These are phyloP conservation scores for Homalodisca vitripennis DNA, from an alignment of 1,140 invertebrate genomes.

Conservation along the genomic window DNA sequence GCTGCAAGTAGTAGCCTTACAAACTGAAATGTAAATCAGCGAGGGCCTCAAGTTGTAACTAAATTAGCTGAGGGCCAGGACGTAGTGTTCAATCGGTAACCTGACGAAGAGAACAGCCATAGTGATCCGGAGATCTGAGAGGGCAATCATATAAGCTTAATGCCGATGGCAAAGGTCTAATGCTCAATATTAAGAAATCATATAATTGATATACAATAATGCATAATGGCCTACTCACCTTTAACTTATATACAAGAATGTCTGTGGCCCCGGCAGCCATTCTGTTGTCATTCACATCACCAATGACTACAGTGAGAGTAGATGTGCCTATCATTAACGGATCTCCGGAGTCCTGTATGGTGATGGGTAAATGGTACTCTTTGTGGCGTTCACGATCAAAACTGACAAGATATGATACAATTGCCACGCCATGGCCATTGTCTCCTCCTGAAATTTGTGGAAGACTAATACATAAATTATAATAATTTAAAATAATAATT, in stretches of 20 bases:
- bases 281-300: background rate
- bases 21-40: too few species aligned
- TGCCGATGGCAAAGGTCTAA: background rate
- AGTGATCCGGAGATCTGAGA: background rate
- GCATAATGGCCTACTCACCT: too few species aligned
- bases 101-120: background rate
- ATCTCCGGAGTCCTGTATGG: background rate
- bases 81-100: background rate
- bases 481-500: too few species aligned
- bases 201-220: too few species aligned
- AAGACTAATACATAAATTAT: too few species aligned
- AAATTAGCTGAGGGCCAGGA: background rate
- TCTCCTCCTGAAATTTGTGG: conserved; percentile 3
- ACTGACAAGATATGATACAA: background rate
- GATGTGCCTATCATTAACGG: background rate
- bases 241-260: background rate
- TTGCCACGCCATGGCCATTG: background rate
- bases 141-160: background rate
- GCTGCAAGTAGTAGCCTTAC: too few species aligned
- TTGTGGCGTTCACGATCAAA: background rate
- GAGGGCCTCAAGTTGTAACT: background rate
- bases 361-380: background rate
- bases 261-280: background rate
- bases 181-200: too few species aligned
- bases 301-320: background rate